Base-by-base conservation (phyloP, 2,797 vertebrate species). In the Cuniculus paca region DNA sequence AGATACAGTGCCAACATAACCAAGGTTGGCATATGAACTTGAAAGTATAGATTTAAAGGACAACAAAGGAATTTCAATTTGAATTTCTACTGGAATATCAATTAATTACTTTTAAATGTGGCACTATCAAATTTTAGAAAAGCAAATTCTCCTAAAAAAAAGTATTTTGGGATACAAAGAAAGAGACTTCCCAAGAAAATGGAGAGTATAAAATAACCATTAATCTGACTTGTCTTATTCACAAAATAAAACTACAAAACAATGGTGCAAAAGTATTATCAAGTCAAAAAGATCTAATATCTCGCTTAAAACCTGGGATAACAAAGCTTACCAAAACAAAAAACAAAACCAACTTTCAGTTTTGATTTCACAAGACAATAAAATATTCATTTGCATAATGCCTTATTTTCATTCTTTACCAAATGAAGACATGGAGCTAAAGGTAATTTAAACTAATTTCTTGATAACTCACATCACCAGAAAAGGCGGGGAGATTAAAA, bases 191-290 rank as follows among this genome's bases (percentile, higher is more conserved):
- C 24, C 36, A 34, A 78, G 63, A 92, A 54, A 80, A 77, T 17
- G 28, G 28, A 63, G 6, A 28, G 34, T 28, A 36, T 12, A 77
- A 95, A 65, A 77, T 74, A 86, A 9, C 22, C 36, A 80, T 36
- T 81, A 91, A 58, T 16, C 58, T 54, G 20, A 65, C 7, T 68
- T 48, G 28, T 9, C 31, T 56, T n/a, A 75, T 68, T 65, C 58
- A 77, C 48, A 72, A 95, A 88, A 24, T 65, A 86, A 81, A 91
- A 88, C 58, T 42, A 88, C 1, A 90, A 68, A 94, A 68, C 39
- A 60, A n/a, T 45, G 42, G 14, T 50, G 9, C 39, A 42, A 88
- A 65, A 82, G 28, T 8, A 2, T 90, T 42, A 75, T 48, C 24
- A 81, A 45, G 28, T 31, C 39, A 3, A 50, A 63, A 78, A 70